Evolutionary conservation across 30 jellyfish, hydroid and myxozoan species (phyloP).

Genomic region (Aurelia aurita): DNA sequence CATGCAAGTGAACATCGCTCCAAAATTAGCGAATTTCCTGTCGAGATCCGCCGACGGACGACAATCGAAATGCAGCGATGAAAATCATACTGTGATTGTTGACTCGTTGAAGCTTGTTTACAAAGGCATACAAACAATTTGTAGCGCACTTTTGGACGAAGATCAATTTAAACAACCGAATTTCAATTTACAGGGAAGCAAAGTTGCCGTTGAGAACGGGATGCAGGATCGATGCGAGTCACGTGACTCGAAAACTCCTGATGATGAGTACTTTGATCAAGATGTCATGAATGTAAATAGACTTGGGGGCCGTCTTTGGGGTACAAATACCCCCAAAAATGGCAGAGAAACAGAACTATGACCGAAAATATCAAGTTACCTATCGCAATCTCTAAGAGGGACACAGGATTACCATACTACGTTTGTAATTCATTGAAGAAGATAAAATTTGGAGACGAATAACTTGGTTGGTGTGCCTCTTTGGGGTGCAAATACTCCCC

Average conservation of each 20-base stretch:
- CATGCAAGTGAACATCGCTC: slow-evolving; percentile 85
- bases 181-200: slow-evolving; percentile 9
- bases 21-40: slow-evolving; percentile 64
- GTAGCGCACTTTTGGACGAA: slow-evolving; percentile 78
- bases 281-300: slow-evolving; percentile 51
- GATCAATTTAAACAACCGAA: slow-evolving; percentile 67
- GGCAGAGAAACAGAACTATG: slow-evolving; percentile 41
- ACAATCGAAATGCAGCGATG: slow-evolving; percentile 62
- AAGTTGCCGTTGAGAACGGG: slow-evolving; percentile 48
- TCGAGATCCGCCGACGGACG: slow-evolving; percentile 33
- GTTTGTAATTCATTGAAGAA: too few relatives aligned
- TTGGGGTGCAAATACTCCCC: too few relatives aligned
- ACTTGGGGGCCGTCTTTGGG: slow-evolving; percentile 53
- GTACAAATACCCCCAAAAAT: slow-evolving; percentile 11
- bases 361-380: not conserved
- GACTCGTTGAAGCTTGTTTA: slow-evolving; percentile 75
- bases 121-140: slow-evolving; percentile 71
- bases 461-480: too few relatives aligned
- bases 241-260: slow-evolving; percentile 35
- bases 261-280: slow-evolving; percentile 50
- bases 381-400: too few relatives aligned
- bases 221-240: slow-evolving; percentile 33
- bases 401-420: too few relatives aligned
- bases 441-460: too few relatives aligned
- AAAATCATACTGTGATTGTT: slow-evolving; percentile 64